A percentile compares a stretch with the other conserved stretches of the same genome.
Conservation (phyloP, 2,888 invertebrate species). For the Uropetala carovei region DNA sequence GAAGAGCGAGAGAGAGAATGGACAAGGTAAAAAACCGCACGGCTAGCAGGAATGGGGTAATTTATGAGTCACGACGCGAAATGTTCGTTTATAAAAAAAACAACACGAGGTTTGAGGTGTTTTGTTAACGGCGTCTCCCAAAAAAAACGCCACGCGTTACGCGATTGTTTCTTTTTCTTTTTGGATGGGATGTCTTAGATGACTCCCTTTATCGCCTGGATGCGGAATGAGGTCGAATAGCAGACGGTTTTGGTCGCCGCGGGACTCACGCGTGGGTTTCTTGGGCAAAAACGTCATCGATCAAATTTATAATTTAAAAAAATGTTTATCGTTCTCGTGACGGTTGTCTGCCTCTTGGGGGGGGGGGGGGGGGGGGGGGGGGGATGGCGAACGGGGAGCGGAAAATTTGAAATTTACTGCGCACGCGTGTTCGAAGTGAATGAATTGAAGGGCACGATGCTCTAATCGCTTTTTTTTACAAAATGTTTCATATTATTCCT, state of each 20-base stretch:
- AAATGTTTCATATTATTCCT: too few relatives aligned
- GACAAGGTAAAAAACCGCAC: neutral
- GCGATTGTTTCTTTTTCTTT: neutral
- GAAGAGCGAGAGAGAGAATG: neutral
- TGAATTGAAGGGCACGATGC: too few relatives aligned
- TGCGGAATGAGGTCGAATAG: too few relatives aligned
- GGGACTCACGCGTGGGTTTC: neutral
- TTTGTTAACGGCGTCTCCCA: neutral
- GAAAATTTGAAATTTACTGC: too few relatives aligned
- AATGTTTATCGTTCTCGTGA: too few relatives aligned
- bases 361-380: too few relatives aligned
- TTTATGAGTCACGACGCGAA: slow-evolving; percentile 2
- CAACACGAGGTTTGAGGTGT: neutral
- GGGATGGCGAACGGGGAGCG: too few relatives aligned
- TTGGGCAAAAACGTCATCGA: neutral
- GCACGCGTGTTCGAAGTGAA: too few relatives aligned
- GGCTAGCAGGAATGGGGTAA: neutral
- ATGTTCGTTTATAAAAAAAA: neutral
- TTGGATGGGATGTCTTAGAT: too few relatives aligned
- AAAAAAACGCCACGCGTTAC: neutral
- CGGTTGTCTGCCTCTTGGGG: too few relatives aligned
- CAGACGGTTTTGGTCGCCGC: neutral
- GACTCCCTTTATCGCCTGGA: too few relatives aligned
- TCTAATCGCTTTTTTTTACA: too few relatives aligned
- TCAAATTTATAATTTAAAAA: neutral